Percentiles rank a stretch among this genome's conserved stretches.
Evolutionary conservation across 2,113 vertebrate genomes (phyloP).

Genomic region (Pollachius pollachius): DNA sequence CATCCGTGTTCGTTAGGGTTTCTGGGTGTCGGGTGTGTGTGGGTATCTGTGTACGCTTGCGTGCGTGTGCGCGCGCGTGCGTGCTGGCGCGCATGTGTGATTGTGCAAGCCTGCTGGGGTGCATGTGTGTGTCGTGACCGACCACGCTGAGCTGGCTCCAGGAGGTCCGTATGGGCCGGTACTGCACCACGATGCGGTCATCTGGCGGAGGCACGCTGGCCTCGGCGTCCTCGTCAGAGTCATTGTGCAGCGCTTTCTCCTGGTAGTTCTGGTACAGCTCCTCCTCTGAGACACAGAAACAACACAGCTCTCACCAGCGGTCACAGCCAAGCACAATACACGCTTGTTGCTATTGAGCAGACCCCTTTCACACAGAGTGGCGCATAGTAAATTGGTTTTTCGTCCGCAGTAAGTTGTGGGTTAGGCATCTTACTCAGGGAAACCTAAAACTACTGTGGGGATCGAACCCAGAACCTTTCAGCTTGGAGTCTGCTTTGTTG

Average conservation of each 20-base stretch:
- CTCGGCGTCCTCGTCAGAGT: slow-evolving; percentile 91
- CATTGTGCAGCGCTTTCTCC: slow-evolving; percentile 92
- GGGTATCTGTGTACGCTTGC: not conserved
- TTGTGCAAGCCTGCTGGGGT: slow-evolving; percentile 9
- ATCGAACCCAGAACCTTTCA: no score
- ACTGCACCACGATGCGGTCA: slow-evolving; percentile 81
- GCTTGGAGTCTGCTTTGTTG: no score
- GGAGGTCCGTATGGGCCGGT: slow-evolving; percentile 83
- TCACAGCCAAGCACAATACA: not conserved
- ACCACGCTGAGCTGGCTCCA: slow-evolving; percentile 95
- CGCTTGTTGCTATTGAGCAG: not conserved
- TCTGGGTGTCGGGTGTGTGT: not conserved
- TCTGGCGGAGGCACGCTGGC: slow-evolving; percentile 73
- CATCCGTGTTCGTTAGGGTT: not conserved
- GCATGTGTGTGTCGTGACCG: slow-evolving; percentile 54
- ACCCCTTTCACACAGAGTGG: no score
- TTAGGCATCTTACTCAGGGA: no score
- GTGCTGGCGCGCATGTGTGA: not conserved
- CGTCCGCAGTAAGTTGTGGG: no score
- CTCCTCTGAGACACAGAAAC: slow-evolving; percentile 75
- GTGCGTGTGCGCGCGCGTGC: not conserved
- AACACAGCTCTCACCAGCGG: not conserved
- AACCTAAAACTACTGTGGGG: no score
- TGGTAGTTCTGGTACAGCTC: slow-evolving; percentile 97
- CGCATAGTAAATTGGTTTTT: no score